Percentiles rank a stretch among this genome's conserved stretches.
Conservation (phyloP, 2,797 vertebrate genomes). For the Pteropus rufus region DNA sequence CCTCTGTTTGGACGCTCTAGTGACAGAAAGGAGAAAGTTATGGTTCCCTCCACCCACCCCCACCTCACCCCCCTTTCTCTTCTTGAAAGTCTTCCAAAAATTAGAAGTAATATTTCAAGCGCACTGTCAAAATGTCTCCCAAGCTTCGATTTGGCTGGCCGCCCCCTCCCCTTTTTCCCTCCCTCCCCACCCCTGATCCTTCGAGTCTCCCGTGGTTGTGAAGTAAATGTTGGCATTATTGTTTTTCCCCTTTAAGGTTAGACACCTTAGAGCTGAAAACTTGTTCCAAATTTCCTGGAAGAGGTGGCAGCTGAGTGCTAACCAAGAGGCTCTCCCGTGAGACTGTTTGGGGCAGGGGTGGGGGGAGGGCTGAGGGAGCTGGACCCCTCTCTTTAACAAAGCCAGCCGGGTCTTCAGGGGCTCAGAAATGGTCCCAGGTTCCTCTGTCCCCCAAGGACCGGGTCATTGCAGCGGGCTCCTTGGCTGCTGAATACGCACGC, state of each 20-base stretch:
- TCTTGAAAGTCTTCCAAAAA: conserved; percentile 63
- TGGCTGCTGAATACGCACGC: neutral
- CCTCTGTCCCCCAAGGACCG: neutral
- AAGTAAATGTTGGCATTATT: neutral
- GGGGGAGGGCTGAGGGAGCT: no score
- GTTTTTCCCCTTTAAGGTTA: neutral
- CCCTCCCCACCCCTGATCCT: neutral
- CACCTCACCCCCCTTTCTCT: neutral
- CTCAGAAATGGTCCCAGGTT: neutral
- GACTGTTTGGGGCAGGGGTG: neutral
- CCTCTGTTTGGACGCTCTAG: conserved; percentile 40
- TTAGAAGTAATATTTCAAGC: conserved; percentile 29
- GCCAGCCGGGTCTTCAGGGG: neutral
- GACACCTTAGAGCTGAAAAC: conserved; percentile 23
- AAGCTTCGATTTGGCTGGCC: neutral
- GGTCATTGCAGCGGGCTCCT: neutral
- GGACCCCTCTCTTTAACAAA: neutral
- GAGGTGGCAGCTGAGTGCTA: neutral
- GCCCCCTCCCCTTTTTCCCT: neutral
- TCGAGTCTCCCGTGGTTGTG: neutral
- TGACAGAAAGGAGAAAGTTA: conserved; percentile 63
- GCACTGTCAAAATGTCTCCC: conserved; percentile 24
- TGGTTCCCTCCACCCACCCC: neutral
- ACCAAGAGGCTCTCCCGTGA: neutral
- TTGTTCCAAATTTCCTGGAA: conserved; percentile 1